Base-by-base conservation (phyloP, 1,140 invertebrate species). In the Steinernema feltiae region DNA sequence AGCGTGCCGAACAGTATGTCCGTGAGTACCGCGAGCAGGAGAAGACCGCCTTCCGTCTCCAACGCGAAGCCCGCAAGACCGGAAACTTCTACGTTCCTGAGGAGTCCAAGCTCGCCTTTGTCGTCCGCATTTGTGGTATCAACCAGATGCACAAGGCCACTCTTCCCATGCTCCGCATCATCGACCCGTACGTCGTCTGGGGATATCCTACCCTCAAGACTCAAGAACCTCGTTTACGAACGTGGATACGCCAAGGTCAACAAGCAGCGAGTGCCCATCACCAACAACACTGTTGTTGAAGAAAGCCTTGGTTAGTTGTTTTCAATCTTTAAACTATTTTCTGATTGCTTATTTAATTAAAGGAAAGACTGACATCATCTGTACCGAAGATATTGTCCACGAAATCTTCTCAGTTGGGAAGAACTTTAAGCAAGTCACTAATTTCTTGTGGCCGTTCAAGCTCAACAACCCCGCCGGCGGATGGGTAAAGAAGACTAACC, bases 401-500 rank as follows among this genome's bases (percentile, higher is more conserved):
- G 95, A 99, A 90, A 91, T 98, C 84, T 93, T 92, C 88, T 97
- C 93, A 21, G 93, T 94, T 86, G 95, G 95, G n/a, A 41, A 90
- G 3, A 92, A 93, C 83, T 98, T 98, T 90, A 97, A 98, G 89
- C 92, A 93, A 83, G 97, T 93, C 71, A 93, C 93, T 82, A 98
- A 98, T 90, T 99, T 97, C 91, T 89, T 99, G 81, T 99, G 97
- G 96, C 94, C 95, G 41, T 99, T 88, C 88, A 87, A 87, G 91
- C 89, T 99, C 71, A 98, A 97, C 90, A 99, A 95, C 79, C 97
- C 97, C 74, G 96, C 92, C 83, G n/a, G 96, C 82, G 97, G 97
- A 84, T 99, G 96, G 95, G 91, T 94, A 82, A 97, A 97, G 90
- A 99, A 99, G 91, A 94, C 93, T 71, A 97, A 94, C 87, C 97